Conservation (phyloP, 2,113 vertebrate genomes). For the Excalfactoria chinensis region DNA sequence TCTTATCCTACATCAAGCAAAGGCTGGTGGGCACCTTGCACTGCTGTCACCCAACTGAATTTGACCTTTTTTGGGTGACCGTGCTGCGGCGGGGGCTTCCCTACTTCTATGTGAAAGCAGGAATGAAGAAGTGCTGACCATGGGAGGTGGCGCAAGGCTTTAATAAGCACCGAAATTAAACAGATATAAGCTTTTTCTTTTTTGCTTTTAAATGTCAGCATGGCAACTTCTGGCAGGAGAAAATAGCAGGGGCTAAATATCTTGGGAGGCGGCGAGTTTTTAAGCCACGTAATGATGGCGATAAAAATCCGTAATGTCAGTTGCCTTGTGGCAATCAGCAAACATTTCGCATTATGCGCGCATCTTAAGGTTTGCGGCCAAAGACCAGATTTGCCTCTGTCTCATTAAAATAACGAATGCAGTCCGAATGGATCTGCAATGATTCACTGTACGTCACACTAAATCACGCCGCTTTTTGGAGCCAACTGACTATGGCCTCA, state of each 20-base stretch:
- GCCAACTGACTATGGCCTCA: slow-evolving; percentile 84
- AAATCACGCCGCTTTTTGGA: slow-evolving; percentile 84
- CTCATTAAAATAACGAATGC: slow-evolving; percentile 82
- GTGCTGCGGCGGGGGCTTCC: background rate
- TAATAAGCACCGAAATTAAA: slow-evolving; percentile 44
- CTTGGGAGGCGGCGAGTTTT: slow-evolving; percentile 35
- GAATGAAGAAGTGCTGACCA: background rate
- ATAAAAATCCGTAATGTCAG: slow-evolving; percentile 82
- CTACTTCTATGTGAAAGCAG: background rate
- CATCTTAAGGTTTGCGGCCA: slow-evolving; percentile 78
- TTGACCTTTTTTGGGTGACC: slow-evolving; percentile 77
- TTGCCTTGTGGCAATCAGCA: slow-evolving; percentile 83
- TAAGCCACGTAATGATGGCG: slow-evolving; percentile 49
- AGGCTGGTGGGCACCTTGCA: slow-evolving; percentile 69
- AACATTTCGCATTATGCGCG: slow-evolving; percentile 71
- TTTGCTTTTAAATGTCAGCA: slow-evolving; percentile 7
- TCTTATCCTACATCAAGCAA: slow-evolving; percentile 83
- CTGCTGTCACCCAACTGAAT: slow-evolving; percentile 70
- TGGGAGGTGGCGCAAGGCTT: background rate
- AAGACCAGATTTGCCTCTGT: slow-evolving; percentile 62
- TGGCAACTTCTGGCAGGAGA: background rate
- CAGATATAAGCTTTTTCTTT: background rate
- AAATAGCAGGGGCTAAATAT: background rate
- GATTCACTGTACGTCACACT: slow-evolving; percentile 82
- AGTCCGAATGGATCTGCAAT: slow-evolving; percentile 64